phyloP scores from a whole-genome alignment of 1,140 invertebrate species.

The Ooceraea biroi region DNA sequence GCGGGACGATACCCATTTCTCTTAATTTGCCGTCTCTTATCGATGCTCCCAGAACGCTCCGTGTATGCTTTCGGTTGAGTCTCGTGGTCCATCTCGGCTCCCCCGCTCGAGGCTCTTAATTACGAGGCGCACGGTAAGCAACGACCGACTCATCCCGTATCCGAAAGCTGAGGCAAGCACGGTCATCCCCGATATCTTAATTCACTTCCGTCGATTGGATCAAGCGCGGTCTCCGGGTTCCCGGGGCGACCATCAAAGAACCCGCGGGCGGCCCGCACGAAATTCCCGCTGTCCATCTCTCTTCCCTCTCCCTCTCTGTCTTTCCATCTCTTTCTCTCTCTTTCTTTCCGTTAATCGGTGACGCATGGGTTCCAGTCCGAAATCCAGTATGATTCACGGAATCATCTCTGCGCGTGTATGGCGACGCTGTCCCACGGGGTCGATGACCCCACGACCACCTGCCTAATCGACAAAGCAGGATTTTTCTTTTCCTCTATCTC shows the following conservation, averaged over 20 bases:
- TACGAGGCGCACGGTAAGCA: slow-evolving; percentile 51
- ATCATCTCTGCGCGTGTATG: slow-evolving; percentile 54
- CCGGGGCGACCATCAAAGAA: slow-evolving; percentile 38
- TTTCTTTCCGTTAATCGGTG: slow-evolving; percentile 61
- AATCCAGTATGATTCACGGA: slow-evolving; percentile 63
- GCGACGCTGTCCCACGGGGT: not conserved
- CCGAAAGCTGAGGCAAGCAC: slow-evolving; percentile 55
- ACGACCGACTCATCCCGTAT: slow-evolving; percentile 49
- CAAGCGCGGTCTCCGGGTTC: slow-evolving; percentile 47
- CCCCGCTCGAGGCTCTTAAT: slow-evolving; percentile 54
- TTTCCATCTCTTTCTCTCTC: not conserved
- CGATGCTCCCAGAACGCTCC: not conserved
- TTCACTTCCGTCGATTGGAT: slow-evolving; percentile 65
- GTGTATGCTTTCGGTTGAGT: slow-evolving; percentile 28
- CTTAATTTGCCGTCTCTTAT: slow-evolving; percentile 19
- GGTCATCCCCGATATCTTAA: slow-evolving; percentile 60
- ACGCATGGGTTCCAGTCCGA: slow-evolving; percentile 60
- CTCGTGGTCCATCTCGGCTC: slow-evolving; percentile 32
- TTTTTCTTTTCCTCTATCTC: slow-evolving; percentile 37
- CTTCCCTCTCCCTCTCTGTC: not conserved
- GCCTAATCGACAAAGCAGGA: not conserved
- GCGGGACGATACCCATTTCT: slow-evolving; percentile 14
- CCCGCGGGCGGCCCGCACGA: slow-evolving; percentile 30
- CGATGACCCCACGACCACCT: slow-evolving; percentile 17
- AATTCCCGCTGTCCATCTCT: not conserved